Evolutionary conservation across 2,888 invertebrate genomes (phyloP), one percentile per base, ranked within the genome.

Genomic region (Bugulina stolonifera): DNA sequence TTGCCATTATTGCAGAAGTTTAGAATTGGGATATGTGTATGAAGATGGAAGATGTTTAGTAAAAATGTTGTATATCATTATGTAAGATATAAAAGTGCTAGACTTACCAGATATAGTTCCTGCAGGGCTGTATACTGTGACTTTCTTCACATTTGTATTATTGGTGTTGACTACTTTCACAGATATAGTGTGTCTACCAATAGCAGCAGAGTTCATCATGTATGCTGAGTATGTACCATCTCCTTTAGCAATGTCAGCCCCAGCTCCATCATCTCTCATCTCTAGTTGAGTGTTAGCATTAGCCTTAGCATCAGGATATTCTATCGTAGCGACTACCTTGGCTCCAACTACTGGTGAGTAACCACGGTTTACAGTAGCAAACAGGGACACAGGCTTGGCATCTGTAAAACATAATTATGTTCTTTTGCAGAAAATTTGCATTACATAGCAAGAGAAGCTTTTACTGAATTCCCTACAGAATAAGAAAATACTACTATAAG

Each of bases 241-340:
- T 5, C 35, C 57, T 64, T 71, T 71, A 10, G 10, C 52, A 34
- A 71, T 71, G 27, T 71, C 71, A n/a, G 71, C 71, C 5, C 64
- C 71, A 18, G 57, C 71, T 18, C 71, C 71, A 52, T 71, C 71
- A 29, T 71, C 71, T 35, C 35, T 34, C 71, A 71, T 57, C n/a
- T 29, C 29, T 14, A 71, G 34, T 64, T 64, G 2, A 32, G 32
- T 32, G 3, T 22, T 64, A n/a, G 54, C 18, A 14, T 69, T 10
- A 3, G 27, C 55, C 2, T 27, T 14, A n/a, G 35, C 22, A 27
- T 10, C 43, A 18, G 71, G 71, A 23, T 52, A 34, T 32, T 71
- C 71, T 27, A 71, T 52, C 25, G 22, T 69, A 14, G 71, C 71
- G 10, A 25, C 35, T 14, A 71, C 71, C 14, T 25, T 71, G 14